phyloP scores from a whole-genome alignment of 92 coral and sea anemone genomes.

The Scolanthus callimorphus region DNA sequence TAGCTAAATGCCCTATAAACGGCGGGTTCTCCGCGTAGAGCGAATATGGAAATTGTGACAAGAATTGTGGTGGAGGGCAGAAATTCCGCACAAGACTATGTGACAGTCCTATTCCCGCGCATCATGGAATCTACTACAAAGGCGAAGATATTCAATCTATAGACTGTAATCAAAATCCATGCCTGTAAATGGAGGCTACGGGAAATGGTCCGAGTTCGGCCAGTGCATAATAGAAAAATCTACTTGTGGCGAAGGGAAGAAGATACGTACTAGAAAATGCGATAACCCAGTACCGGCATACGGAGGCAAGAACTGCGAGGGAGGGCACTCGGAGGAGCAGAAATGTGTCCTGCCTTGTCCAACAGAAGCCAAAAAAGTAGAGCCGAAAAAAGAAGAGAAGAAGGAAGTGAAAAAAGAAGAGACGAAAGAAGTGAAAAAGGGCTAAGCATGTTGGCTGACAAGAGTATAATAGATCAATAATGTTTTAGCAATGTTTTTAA shows the following conservation, averaged over 20 bases:
- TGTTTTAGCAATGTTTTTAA: too few species aligned
- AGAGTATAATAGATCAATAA: too few species aligned
- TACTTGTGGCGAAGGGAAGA: slow-evolving; percentile 18
- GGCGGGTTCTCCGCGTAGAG: slow-evolving; percentile 20
- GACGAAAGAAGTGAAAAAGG: too few species aligned
- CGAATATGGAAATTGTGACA: slow-evolving; percentile 11
- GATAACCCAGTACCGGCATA: slow-evolving; percentile 21
- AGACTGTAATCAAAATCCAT: slow-evolving; percentile 17
- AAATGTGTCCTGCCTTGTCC: slow-evolving; percentile 36
- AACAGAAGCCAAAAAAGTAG: too few species aligned
- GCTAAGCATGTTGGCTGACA: too few species aligned
- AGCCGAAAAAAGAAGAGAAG: too few species aligned
- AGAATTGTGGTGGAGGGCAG: slow-evolving; percentile 19
- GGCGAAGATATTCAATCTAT: not conserved
- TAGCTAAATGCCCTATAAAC: slow-evolving; percentile 5
- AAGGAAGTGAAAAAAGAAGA: too few species aligned
- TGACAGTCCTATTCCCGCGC: slow-evolving; percentile 3
- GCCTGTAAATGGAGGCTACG: slow-evolving; percentile 24
- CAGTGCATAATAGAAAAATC: not conserved
- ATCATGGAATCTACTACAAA: slow-evolving; percentile 10
- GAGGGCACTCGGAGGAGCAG: slow-evolving; percentile 4
- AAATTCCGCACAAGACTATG: slow-evolving; percentile 5
- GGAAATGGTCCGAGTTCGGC: slow-evolving; percentile 7
- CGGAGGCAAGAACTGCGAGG: slow-evolving; percentile 24
- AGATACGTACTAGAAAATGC: slow-evolving; percentile 15